Percentiles rank a stretch among this genome's conserved stretches.
Evolutionary conservation across 2,888 invertebrate species (phyloP).

Genomic region (Cerastis rubricosa): DNA sequence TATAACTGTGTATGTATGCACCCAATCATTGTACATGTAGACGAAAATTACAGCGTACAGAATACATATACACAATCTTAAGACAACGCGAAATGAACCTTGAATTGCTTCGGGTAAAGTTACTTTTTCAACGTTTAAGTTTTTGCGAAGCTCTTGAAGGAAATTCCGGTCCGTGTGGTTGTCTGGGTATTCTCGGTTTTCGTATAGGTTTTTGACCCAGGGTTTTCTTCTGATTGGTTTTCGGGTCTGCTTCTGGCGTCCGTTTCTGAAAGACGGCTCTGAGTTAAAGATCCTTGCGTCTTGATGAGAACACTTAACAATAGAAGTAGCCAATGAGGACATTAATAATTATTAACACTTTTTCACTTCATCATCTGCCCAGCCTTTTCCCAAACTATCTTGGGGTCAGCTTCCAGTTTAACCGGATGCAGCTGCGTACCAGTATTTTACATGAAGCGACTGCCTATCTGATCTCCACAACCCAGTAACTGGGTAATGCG

Average conservation of each 20-base stretch:
- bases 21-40: constrained; percentile 93
- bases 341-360: neutral
- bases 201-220: constrained; percentile 98
- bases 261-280: constrained; percentile 82
- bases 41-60: constrained; percentile 94
- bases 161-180: constrained; percentile 98
- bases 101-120: constrained; percentile 92
- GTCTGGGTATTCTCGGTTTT: constrained; percentile 96
- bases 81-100: constrained; percentile 95
- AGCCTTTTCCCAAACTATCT: too few species aligned
- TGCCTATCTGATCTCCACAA: too few species aligned
- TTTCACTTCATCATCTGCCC: constrained; percentile 42
- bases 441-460: too few species aligned
- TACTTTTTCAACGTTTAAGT: constrained; percentile 94
- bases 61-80: constrained; percentile 95
- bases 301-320: constrained; percentile 26
- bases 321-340: neutral
- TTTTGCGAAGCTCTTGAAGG: constrained; percentile 95
- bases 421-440: too few species aligned
- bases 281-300: constrained; percentile 61
- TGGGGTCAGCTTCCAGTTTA: too few species aligned
- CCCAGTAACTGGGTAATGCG: too few species aligned
- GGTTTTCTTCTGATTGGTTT: constrained; percentile 81
- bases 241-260: constrained; percentile 76
- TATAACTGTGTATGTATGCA: constrained; percentile 92